Evolutionary conservation across 2,113 vertebrate species (phyloP), one percentile per base, ranked within the genome.

Genomic region (Columbina picui): DNA sequence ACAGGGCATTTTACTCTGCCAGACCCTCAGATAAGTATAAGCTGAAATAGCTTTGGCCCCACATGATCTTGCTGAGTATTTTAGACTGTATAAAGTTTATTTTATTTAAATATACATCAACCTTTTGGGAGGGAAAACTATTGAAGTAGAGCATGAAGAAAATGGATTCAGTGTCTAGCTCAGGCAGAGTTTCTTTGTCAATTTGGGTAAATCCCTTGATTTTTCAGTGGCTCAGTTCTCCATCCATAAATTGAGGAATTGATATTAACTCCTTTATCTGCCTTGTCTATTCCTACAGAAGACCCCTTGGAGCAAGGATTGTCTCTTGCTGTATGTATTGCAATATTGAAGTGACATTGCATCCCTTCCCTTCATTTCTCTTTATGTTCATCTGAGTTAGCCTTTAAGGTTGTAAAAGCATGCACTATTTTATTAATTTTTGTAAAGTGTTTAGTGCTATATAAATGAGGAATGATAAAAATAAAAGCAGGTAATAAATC

Each of bases 301-400:
- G 93, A 92, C 73, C 84, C 95, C 95, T 97, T 84, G 89, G 80
- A 97, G 95, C 96, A 96, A 94, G 84, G 84, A 95, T 84, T 94
- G 91, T 82, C 83, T 95, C 84, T 95, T 91, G 60, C 84, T 91
- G 36, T 92, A 89, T 94, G 80, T 75, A 56, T 89, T 80, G 76
- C 92, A 80, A 94, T 94, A 93, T 94, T 95, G 95, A 97, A 97
- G 92, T 94, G 95, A 97, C 95, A 96, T 20, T 90, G 88, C 83
- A 90, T 95, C 76, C 63, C 36, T 92, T 93, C 68, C 90, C 63
- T 96, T 95, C 94, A 67, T 94, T 92, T 93, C 94, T 94, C 88
- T 94, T 94, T 80, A 90, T 74, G 83, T 92, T 95, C 86, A 69
- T 88, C 79, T 65, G 59, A 73, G 78, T 77, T 92, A 96, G 83